These are phyloP conservation scores for Brachionichthys hirsutus DNA, from an alignment of 2,113 vertebrate species.

Conservation along the genomic window DNA sequence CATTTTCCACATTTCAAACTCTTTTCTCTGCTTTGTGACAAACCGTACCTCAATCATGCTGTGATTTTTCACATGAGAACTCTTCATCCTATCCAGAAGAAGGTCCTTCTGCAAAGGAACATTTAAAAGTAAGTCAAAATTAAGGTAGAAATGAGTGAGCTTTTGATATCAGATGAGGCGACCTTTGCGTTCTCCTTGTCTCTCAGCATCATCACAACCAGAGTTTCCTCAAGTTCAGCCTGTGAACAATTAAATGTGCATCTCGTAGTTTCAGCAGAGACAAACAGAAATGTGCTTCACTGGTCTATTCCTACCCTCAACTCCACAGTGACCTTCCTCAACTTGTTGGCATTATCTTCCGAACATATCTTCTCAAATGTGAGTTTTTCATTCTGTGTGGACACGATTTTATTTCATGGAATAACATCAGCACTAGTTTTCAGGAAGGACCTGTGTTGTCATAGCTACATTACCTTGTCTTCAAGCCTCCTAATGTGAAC, in stretches of 20 bases:
- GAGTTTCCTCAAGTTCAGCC: conserved; percentile 71
- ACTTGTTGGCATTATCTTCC: conserved; percentile 70
- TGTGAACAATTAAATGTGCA: conserved; percentile 45
- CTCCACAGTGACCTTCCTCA: conserved; percentile 64
- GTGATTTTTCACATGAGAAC: conserved; percentile 70
- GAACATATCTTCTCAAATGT: conserved; percentile 60
- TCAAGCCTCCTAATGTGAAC: conserved; percentile 67
- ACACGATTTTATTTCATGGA: not conserved
- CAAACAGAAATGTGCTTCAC: not conserved
- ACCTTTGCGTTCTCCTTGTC: conserved; percentile 76
- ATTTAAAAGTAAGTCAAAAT: not conserved
- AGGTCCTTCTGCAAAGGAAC: conserved; percentile 63
- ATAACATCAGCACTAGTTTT: not conserved
- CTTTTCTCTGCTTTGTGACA: not conserved
- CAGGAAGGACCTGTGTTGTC: not conserved
- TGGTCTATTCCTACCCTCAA: conserved; percentile 62
- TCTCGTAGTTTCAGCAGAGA: not conserved
- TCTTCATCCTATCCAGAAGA: conserved; percentile 75
- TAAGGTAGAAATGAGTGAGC: not conserved
- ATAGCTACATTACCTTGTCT: conserved; percentile 66
- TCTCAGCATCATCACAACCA: conserved; percentile 62
- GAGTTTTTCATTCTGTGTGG: conserved; percentile 74
- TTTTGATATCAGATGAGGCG: not conserved
- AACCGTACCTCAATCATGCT: conserved; percentile 72
- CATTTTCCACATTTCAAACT: not conserved